Percentiles rank a stretch among this genome's conserved stretches.
phyloP scores from a whole-genome alignment of 1,140 invertebrate species.

The Drosophila pandora region DNA sequence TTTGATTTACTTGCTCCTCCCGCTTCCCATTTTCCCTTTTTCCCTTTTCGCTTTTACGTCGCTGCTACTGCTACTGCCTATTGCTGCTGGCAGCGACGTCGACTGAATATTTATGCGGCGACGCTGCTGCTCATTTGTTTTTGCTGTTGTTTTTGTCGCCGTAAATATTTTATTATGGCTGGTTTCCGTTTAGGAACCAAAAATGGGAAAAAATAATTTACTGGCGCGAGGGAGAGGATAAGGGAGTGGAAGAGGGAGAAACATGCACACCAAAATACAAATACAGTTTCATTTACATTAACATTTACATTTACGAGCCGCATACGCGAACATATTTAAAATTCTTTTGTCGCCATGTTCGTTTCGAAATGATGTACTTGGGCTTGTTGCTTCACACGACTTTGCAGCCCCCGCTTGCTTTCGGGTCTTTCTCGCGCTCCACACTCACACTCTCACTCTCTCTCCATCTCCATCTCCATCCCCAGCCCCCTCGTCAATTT shows the following conservation, averaged over 20 bases:
- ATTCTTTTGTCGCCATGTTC: slow-evolving; percentile 77
- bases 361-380: slow-evolving; percentile 78
- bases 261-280: slow-evolving; percentile 9
- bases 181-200: slow-evolving; percentile 81
- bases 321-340: slow-evolving; percentile 65
- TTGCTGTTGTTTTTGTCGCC: slow-evolving; percentile 46
- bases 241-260: no score
- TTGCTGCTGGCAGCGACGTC: slow-evolving; percentile 36
- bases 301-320: slow-evolving; percentile 28
- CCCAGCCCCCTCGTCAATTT: slow-evolving; percentile 53
- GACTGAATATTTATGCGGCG: slow-evolving; percentile 60
- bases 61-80: slow-evolving; percentile 9
- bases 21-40: slow-evolving; percentile 5
- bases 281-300: slow-evolving; percentile 1
- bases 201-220: slow-evolving; percentile 58
- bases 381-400: slow-evolving; percentile 73
- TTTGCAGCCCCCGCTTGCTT: slow-evolving; percentile 15
- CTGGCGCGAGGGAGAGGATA: slow-evolving; percentile 1
- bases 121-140: slow-evolving; percentile 30
- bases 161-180: slow-evolving; percentile 82
- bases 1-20: slow-evolving; percentile 35
- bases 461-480: not conserved
- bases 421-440: not conserved
- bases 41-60: slow-evolving; percentile 30
- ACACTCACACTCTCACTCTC: slow-evolving; percentile 1